Evolutionary conservation across 1,140 invertebrate species (phyloP).

Genomic region (Popillia japonica): DNA sequence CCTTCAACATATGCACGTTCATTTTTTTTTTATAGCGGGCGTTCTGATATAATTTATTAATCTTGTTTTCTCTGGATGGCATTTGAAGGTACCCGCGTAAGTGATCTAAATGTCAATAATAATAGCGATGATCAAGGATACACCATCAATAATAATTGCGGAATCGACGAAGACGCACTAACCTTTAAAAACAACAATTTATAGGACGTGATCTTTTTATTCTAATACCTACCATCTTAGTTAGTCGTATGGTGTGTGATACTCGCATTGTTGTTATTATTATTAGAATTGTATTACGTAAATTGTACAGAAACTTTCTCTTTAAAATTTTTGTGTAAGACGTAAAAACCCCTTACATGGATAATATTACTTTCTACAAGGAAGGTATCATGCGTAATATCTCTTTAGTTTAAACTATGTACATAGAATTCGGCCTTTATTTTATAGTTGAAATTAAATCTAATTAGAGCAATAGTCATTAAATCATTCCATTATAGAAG

Average conservation of each 20-base stretch:
- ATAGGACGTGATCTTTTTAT: background rate
- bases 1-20: too few species aligned
- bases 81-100: background rate
- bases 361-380: conserved; percentile 19
- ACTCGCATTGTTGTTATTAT: too few species aligned
- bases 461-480: background rate
- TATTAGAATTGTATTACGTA: too few species aligned
- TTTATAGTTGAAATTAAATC: background rate
- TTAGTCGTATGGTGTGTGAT: too few species aligned
- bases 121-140: conserved; percentile 23
- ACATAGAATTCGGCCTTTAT: background rate
- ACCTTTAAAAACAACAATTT: background rate
- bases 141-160: background rate
- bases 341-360: conserved; percentile 15
- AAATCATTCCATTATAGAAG: background rate
- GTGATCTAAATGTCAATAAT: conserved; percentile 32
- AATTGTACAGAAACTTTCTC: too few species aligned
- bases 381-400: background rate
- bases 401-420: background rate
- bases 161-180: background rate
- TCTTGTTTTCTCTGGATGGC: background rate
- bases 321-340: conserved; percentile 10
- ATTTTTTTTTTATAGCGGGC: background rate
- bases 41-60: background rate
- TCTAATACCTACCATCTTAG: background rate